phyloP scores from a whole-genome alignment of 2,113 vertebrate species.

The Gavialis gangeticus region DNA sequence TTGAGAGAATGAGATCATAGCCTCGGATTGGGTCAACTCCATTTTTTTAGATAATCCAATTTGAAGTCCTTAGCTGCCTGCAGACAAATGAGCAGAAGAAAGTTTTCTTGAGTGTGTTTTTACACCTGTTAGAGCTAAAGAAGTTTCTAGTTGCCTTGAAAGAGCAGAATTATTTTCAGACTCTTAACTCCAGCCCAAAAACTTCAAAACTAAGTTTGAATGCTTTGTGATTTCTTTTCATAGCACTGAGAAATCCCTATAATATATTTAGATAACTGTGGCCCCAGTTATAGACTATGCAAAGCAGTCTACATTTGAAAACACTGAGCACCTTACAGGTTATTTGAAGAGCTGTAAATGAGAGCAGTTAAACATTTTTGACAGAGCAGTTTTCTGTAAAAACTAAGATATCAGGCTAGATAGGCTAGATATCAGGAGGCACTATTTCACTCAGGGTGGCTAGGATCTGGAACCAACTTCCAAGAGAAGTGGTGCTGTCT shows the following conservation, averaged over 20 bases:
- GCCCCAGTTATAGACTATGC: not conserved
- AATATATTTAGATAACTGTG: rapidly evolving
- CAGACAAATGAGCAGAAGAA: not conserved
- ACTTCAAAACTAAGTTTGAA: not conserved
- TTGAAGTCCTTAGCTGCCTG: not conserved
- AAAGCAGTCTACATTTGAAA: not conserved
- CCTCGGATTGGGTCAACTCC: not conserved
- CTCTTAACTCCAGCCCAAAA: not conserved
- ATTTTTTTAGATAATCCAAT: not conserved
- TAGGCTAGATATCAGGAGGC: too few species aligned
- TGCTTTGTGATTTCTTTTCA: not conserved
- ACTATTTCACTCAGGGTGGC: too few species aligned
- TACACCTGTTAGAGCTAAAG: not conserved
- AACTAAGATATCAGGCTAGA: too few species aligned
- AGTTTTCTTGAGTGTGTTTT: not conserved
- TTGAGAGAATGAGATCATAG: not conserved
- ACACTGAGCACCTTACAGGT: not conserved
- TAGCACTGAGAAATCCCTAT: not conserved
- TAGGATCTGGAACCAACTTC: too few species aligned
- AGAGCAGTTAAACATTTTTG: not conserved
- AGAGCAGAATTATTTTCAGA: not conserved
- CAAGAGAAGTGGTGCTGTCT: too few species aligned
- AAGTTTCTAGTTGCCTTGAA: not conserved
- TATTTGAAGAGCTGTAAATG: not conserved
- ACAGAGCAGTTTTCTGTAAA: not conserved